These are phyloP conservation scores for Microctonus brassicae DNA, from an alignment of 2,888 invertebrate species.

Conservation along the genomic window DNA sequence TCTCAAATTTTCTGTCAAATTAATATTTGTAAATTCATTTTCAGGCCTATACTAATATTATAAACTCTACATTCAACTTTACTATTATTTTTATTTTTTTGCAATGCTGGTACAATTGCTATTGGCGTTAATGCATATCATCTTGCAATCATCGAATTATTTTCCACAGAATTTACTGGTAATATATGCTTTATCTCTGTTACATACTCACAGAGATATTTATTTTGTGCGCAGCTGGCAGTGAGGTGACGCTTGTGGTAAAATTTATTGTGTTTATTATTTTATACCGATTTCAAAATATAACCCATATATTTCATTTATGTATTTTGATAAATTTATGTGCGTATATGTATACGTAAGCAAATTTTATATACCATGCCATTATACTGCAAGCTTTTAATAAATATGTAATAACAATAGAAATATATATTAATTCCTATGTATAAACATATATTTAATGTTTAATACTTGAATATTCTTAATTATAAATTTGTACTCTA, in stretches of 20 bases:
- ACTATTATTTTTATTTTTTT: conserved; percentile 24
- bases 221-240: conserved; percentile 34
- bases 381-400: no score
- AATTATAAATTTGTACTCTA: no score
- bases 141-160: conserved; percentile 20
- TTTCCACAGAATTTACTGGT: conserved; percentile 30
- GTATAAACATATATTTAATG: no score
- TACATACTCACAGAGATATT: conserved; percentile 36
- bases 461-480: no score
- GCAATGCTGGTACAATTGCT: conserved; percentile 6
- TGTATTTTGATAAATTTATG: no score
- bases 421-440: no score
- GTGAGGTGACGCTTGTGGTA: conserved; percentile 35
- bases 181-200: conserved; percentile 22
- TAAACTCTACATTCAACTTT: conserved; percentile 7
- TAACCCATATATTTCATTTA: background rate
- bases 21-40: no score
- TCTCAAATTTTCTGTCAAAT: no score
- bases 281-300: background rate
- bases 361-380: no score
- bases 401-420: no score
- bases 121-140: conserved; percentile 30
- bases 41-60: no score
- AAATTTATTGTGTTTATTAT: background rate
- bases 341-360: background rate